Conservation (phyloP, 30 jellyfish, hydroid and myxozoan genomes). For the Pelagia noctiluca region DNA sequence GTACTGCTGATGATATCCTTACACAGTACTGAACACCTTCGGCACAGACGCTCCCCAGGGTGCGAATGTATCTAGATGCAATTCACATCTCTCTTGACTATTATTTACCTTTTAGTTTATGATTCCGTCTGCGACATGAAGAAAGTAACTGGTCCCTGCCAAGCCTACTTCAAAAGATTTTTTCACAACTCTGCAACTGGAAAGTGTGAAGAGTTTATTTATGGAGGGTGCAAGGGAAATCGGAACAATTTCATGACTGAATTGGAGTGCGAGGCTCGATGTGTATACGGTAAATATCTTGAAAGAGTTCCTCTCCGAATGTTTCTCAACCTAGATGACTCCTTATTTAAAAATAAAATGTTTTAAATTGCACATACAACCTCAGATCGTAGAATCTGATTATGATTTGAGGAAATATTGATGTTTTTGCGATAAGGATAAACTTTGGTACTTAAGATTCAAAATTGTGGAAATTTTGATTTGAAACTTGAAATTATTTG, state of each 20-base stretch:
- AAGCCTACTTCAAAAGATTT: constrained; percentile 36
- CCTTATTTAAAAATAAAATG: no score
- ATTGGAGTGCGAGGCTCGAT: constrained; percentile 51
- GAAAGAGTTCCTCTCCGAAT: background rate
- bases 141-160: constrained; percentile 70
- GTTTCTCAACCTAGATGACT: background rate
- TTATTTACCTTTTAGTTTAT: constrained; percentile 18
- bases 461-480: no score
- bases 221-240: constrained; percentile 88
- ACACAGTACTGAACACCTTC: no score
- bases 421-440: no score
- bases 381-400: no score
- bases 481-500: no score
- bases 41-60: background rate
- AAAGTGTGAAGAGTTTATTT: constrained; percentile 61
- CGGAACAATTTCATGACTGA: constrained; percentile 59
- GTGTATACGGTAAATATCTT: constrained; percentile 43
- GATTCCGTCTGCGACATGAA: constrained; percentile 75
- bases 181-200: constrained; percentile 64
- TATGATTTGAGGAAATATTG: no score
- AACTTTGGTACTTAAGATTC: no score
- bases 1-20: no score
- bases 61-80: background rate
- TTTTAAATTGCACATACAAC: no score
- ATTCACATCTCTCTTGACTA: background rate